phyloP scores from a whole-genome alignment of 2,888 invertebrate species.

The Nasonovia ribisnigri region DNA sequence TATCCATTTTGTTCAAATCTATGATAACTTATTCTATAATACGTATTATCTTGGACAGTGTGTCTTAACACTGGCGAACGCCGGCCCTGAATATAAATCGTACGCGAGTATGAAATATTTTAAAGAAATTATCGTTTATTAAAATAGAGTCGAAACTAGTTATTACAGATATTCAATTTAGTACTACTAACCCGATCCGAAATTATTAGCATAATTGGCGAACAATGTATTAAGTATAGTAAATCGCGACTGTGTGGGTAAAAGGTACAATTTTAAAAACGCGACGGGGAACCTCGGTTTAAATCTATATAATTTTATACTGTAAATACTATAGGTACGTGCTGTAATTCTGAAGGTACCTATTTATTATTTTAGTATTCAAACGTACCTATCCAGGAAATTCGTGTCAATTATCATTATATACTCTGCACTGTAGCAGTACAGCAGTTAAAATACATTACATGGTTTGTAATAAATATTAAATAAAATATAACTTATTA shows the following conservation, averaged over 20 bases:
- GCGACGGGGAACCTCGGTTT: background rate
- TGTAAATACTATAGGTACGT: background rate
- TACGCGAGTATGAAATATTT: background rate
- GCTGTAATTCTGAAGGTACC: background rate
- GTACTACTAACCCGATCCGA: background rate
- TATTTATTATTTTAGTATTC: background rate
- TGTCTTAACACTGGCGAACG: background rate
- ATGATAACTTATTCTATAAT: background rate
- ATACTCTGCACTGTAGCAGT: background rate
- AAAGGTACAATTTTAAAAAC: background rate
- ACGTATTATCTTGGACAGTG: background rate
- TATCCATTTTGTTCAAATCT: background rate
- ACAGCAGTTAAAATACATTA: background rate
- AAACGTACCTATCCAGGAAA: background rate
- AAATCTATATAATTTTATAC: background rate
- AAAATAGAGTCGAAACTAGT: background rate
- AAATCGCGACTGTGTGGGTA: background rate
- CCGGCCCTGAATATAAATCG: background rate
- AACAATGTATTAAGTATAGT: background rate
- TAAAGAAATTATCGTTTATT: background rate
- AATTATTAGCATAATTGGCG: constrained; percentile 9
- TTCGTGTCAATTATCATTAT: background rate
- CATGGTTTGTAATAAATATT: background rate
- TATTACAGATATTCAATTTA: constrained; percentile 12
- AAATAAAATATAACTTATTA: background rate